Conservation (phyloP, 2,113 vertebrate species). For the Pteruthius melanotis region DNA sequence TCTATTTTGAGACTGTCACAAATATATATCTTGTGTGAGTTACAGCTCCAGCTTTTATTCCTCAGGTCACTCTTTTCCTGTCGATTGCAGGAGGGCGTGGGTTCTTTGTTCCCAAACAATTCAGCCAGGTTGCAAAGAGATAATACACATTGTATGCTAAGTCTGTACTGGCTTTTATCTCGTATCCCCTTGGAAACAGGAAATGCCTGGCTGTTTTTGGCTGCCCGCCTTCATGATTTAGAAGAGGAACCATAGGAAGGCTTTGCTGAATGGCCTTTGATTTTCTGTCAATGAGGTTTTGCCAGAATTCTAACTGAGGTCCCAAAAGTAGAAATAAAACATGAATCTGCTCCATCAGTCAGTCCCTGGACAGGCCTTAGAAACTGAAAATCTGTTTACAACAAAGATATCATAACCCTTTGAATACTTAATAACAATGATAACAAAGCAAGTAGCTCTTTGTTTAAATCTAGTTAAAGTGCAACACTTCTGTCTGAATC, state of each 20-base stretch:
- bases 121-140: conserved; percentile 27
- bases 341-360: conserved; percentile 31
- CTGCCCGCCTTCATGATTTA: conserved; percentile 26
- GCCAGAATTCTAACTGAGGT: conserved; percentile 30
- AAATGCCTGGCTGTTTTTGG: conserved; percentile 45
- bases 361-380: conserved; percentile 18
- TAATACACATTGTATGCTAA: background rate
- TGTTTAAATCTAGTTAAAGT: conserved; percentile 16
- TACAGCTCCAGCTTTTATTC: background rate
- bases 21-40: background rate
- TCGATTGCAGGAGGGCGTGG: background rate
- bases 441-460: conserved; percentile 31
- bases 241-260: conserved; percentile 31
- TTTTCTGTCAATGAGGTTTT: conserved; percentile 54
- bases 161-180: conserved; percentile 27
- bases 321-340: conserved; percentile 37
- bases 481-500: background rate
- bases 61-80: background rate
- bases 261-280: conserved; percentile 57
- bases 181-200: background rate
- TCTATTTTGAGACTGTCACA: background rate
- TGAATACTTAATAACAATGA: conserved; percentile 41
- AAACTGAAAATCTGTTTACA: conserved; percentile 45
- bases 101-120: conserved; percentile 22
- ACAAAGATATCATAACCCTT: conserved; percentile 28